phyloP scores from a whole-genome alignment of 2,113 vertebrate species.

The Hyperoodon ampullatus region DNA sequence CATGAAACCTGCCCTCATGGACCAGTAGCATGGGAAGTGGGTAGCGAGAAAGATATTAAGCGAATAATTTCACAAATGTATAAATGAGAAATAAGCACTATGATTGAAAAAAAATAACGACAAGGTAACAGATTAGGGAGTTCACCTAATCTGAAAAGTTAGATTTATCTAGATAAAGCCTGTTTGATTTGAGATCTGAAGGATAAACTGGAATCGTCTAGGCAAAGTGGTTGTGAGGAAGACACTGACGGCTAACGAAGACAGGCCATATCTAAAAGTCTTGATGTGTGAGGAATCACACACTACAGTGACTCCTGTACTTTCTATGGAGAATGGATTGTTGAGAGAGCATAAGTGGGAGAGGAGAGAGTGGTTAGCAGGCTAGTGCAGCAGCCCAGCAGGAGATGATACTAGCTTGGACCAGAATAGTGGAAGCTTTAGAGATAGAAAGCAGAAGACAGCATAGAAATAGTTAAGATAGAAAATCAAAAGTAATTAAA shows the following conservation, averaged over 20 bases:
- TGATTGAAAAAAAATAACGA: not conserved
- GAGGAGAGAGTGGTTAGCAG: not conserved
- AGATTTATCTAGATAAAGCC: not conserved
- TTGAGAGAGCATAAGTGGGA: not conserved
- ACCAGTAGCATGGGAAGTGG: not conserved
- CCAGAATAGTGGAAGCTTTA: not conserved
- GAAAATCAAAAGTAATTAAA: not conserved
- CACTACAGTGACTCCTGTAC: not conserved
- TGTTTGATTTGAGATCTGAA: not conserved
- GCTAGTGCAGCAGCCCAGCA: not conserved
- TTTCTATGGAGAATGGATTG: not conserved
- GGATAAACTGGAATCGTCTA: not conserved
- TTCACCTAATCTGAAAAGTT: not conserved
- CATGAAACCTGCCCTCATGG: not conserved
- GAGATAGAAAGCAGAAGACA: not conserved
- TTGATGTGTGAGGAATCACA: not conserved
- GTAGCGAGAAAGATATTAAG: not conserved
- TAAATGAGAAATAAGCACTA: not conserved
- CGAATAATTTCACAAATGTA: not conserved
- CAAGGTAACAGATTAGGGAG: not conserved
- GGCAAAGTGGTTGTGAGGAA: not conserved
- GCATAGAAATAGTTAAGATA: not conserved
- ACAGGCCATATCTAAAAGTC: not conserved
- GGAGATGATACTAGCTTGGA: not conserved
- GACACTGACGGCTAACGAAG: not conserved